phyloP scores from a whole-genome alignment of 2,888 invertebrate species.

The Synergus itoensis region DNA sequence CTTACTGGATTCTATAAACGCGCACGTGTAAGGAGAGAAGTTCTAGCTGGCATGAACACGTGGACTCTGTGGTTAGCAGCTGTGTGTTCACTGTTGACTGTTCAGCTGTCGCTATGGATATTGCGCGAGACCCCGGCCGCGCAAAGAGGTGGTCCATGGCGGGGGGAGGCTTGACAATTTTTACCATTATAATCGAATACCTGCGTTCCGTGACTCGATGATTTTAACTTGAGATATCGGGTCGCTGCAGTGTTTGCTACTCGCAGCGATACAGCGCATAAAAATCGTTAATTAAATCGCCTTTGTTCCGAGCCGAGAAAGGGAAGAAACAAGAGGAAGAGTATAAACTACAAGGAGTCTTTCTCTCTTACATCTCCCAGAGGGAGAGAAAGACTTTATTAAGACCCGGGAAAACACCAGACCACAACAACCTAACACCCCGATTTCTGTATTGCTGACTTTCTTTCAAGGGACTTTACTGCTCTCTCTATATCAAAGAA shows the following conservation, averaged over 20 bases:
- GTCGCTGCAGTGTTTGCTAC: slow-evolving; percentile 8
- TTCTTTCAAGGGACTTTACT: no score
- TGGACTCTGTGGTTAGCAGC: slow-evolving; percentile 26
- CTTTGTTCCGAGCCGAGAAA: slow-evolving; percentile 34
- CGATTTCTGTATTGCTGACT: slow-evolving; percentile 6
- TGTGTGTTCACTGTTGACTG: slow-evolving; percentile 21
- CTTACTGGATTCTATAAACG: slow-evolving; percentile 13
- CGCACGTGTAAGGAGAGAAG: slow-evolving; percentile 27
- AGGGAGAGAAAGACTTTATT: slow-evolving; percentile 40
- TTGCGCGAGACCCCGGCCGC: slow-evolving; percentile 18
- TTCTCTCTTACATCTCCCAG: neutral
- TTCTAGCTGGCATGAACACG: slow-evolving; percentile 30
- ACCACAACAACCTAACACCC: neutral
- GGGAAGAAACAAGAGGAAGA: slow-evolving; percentile 32
- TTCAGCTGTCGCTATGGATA: slow-evolving; percentile 27
- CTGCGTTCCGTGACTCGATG: slow-evolving; percentile 38
- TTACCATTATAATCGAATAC: slow-evolving; percentile 36
- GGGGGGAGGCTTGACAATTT: slow-evolving; percentile 31
- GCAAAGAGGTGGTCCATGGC: neutral
- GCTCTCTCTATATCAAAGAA: no score
- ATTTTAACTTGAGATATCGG: slow-evolving; percentile 36
- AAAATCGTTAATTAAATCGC: slow-evolving; percentile 41
- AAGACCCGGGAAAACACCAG: slow-evolving; percentile 26
- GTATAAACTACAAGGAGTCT: neutral
- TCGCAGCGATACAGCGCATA: slow-evolving; percentile 32